phyloP scores from a whole-genome alignment of 2,888 invertebrate genomes.

The Kryphioiulus occultus region DNA sequence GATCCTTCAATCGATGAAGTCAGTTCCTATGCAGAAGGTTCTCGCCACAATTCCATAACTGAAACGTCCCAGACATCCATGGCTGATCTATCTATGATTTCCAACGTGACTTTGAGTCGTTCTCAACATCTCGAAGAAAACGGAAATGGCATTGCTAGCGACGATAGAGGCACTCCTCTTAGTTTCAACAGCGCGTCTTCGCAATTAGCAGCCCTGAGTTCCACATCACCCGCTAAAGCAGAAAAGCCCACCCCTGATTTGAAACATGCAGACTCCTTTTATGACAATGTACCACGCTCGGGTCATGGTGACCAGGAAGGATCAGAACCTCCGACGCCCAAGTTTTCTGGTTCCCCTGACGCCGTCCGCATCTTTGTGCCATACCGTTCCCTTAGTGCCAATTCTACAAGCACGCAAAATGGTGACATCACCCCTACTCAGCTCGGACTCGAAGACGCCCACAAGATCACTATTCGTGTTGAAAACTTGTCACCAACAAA shows the following conservation, averaged over 20 bases:
- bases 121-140: conserved; percentile 53
- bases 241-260: conserved; percentile 44
- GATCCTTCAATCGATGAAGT: conserved; percentile 69
- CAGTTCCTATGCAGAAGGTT: conserved; percentile 65
- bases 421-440: conserved; percentile 52
- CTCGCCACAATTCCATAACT: conserved; percentile 78
- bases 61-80: conserved; percentile 86
- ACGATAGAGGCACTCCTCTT: conserved; percentile 62
- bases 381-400: conserved; percentile 62
- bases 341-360: conserved; percentile 65
- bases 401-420: conserved; percentile 45
- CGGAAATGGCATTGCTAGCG: conserved; percentile 54
- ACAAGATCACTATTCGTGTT: conserved; percentile 49
- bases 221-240: conserved; percentile 32
- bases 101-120: conserved; percentile 59
- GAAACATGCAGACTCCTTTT: conserved; percentile 46
- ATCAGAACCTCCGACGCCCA: conserved; percentile 54
- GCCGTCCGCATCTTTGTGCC: conserved; percentile 81
- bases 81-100: conserved; percentile 80
- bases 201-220: conserved; percentile 37
- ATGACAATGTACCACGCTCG: conserved; percentile 44
- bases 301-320: conserved; percentile 45
- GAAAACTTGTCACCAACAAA: conserved; percentile 38
- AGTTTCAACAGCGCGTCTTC: conserved; percentile 64
- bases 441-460: conserved; percentile 43